Conservation (phyloP, 2,888 invertebrate genomes). For the Eumerus sabulonum region DNA sequence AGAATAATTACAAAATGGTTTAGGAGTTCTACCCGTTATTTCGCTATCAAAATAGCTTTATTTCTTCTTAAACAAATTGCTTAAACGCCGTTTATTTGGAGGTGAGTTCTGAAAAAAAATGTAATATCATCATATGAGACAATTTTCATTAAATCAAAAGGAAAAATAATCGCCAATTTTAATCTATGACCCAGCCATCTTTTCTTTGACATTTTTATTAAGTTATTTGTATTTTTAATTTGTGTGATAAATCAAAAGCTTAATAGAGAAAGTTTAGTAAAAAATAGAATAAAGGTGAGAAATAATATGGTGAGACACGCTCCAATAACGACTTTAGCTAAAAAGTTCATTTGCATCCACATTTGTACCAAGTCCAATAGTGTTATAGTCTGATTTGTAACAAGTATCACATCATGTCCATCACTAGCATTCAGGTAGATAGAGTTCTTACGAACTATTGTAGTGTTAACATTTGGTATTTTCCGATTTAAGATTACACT, state of each 20-base stretch:
- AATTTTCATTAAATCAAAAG: too few species aligned
- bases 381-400: constrained; percentile 71
- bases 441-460: constrained; percentile 71
- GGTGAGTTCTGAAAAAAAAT: constrained; percentile 76
- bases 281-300: constrained; percentile 53
- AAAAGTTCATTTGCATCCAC: constrained; percentile 70
- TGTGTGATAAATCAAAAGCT: not conserved
- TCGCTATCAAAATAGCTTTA: constrained; percentile 61
- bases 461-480: constrained; percentile 72
- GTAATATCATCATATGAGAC: not conserved
- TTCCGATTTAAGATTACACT: constrained; percentile 72
- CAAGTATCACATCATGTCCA: constrained; percentile 67
- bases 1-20: not conserved
- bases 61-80: constrained; percentile 77
- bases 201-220: not conserved
- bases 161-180: too few species aligned
- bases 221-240: not conserved
- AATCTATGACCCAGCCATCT: too few species aligned
- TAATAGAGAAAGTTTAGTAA: constrained; percentile 45
- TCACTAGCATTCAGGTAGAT: constrained; percentile 70
- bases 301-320: constrained; percentile 65
- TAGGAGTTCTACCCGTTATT: not conserved
- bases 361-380: constrained; percentile 69
- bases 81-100: constrained; percentile 75
- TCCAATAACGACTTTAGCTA: constrained; percentile 67